Conservation (phyloP, 2,888 invertebrate genomes). For the Cerastis leucographa region DNA sequence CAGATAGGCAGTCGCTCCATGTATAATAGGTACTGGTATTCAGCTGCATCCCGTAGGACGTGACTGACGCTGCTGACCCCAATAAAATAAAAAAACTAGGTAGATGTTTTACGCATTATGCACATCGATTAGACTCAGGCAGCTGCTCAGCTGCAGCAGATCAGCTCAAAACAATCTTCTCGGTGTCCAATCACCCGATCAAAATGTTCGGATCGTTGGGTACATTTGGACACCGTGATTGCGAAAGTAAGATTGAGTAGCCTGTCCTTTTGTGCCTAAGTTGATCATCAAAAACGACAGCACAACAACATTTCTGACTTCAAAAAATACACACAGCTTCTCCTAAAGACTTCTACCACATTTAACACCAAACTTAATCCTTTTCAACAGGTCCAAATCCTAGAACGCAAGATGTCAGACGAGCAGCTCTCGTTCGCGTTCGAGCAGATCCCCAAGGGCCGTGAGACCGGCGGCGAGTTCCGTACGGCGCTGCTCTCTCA, state of each 20-base stretch:
- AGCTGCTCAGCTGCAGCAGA: no score
- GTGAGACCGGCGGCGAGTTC: conserved; percentile 93
- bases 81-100: no score
- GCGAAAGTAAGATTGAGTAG: background rate
- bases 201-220: background rate
- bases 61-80: no score
- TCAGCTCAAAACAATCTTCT: background rate
- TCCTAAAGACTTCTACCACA: background rate
- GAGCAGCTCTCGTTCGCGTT: conserved; percentile 95
- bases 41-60: no score
- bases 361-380: background rate
- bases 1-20: no score
- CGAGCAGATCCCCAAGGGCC: conserved; percentile 95
- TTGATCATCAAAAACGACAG: background rate
- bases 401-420: conserved; percentile 91
- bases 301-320: background rate
- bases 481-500: conserved; percentile 94
- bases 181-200: background rate
- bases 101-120: background rate
- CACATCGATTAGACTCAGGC: background rate
- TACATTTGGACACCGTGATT: background rate
- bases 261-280: background rate
- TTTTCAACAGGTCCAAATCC: conserved; percentile 82
- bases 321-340: background rate
- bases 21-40: no score